Evolutionary conservation across 2,888 invertebrate species (phyloP).

Genomic region (Dynastes grantii): DNA sequence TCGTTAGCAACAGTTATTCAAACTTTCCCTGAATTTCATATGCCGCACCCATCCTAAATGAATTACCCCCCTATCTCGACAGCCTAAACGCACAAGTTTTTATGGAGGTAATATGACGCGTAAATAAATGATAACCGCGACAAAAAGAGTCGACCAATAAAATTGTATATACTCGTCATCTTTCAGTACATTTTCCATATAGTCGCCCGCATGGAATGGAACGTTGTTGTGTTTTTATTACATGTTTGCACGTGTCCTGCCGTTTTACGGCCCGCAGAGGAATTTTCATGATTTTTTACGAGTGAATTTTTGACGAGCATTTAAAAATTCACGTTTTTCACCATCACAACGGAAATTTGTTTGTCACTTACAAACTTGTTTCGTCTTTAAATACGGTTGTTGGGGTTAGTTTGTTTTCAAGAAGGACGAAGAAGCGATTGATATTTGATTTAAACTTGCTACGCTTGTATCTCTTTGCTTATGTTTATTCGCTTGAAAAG

Average conservation of each 20-base stretch:
- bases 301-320: conserved; percentile 25
- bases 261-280: not conserved
- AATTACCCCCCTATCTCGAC: too few species aligned
- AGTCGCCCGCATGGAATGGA: not conserved
- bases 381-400: not conserved
- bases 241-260: conserved; percentile 13
- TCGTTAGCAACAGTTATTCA: too few species aligned
- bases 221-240: conserved; percentile 15
- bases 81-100: not conserved
- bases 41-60: too few species aligned
- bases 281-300: conserved; percentile 34
- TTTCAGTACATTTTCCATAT: not conserved
- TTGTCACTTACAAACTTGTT: not conserved
- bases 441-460: not conserved
- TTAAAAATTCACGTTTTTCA: not conserved
- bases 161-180: conserved; percentile 8
- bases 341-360: not conserved
- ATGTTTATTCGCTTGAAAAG: not conserved
- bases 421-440: not conserved
- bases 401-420: not conserved
- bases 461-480: not conserved
- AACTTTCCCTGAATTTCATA: too few species aligned
- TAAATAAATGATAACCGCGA: conserved; percentile 20
- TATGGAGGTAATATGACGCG: not conserved
- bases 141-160: not conserved